Conservation (phyloP, 92 coral and sea anemone genomes). For the Epizoanthus illoricatus region DNA sequence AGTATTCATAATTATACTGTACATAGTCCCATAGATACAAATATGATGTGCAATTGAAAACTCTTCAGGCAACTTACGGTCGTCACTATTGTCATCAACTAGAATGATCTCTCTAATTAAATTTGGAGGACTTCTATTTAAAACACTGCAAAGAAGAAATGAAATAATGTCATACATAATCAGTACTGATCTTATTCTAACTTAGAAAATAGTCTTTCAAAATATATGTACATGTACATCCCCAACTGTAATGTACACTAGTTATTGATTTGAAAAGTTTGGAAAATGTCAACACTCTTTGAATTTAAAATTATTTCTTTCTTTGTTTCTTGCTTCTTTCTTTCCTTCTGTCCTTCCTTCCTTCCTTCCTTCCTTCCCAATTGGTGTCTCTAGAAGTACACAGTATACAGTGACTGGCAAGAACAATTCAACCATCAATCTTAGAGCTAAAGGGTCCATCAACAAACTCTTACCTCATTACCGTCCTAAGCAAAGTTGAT, state of each 20-base stretch:
- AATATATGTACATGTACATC: neutral
- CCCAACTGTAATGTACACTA: neutral
- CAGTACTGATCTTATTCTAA: neutral
- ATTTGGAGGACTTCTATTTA: conserved; percentile 90
- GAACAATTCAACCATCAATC: neutral
- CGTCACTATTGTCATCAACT: conserved; percentile 92
- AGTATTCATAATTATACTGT: too few relatives aligned
- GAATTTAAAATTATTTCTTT: too few relatives aligned
- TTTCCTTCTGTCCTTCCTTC: too few relatives aligned
- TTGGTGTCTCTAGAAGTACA: neutral
- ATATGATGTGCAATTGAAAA: neutral
- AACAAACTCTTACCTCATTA: conserved; percentile 64
- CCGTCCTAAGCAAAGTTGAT: conserved; percentile 90
- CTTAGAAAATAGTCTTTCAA: neutral
- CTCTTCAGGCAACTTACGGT: conserved; percentile 60
- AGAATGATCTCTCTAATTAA: conserved; percentile 85
- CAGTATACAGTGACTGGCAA: neutral
- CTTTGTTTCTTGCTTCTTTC: too few relatives aligned
- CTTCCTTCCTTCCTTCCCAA: neutral
- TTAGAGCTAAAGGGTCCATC: too few relatives aligned
- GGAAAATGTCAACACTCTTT: too few relatives aligned
- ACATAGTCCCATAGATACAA: neutral
- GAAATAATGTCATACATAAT: neutral
- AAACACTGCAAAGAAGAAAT: conserved; percentile 65
- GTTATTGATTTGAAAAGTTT: neutral